Base-by-base conservation (phyloP, 2,888 invertebrate genomes). In the Melanostoma scalare region DNA sequence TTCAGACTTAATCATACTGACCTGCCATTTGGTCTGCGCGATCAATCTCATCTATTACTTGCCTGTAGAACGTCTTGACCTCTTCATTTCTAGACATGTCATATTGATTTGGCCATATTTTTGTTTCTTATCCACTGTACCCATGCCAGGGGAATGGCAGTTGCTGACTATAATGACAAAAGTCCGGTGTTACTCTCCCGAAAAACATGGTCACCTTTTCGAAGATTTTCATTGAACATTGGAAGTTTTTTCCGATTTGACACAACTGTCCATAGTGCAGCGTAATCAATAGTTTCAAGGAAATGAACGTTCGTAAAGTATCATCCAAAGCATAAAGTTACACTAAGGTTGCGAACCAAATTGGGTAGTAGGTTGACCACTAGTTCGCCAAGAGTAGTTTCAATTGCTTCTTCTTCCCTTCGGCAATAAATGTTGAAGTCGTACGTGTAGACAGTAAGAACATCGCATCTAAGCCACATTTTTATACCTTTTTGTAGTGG, bases 391-490 rank as follows among this genome's bases (percentile, higher is more conserved):
- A 50, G 50, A 50, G 31, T 50, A 30, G 30, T 31, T 50, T 30
- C 31, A 30, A 31, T 9, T 20, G 1, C 20, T 30, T 31, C 8
- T 61, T 46, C n/a, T 56, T 71, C 68, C 8, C 48, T 71, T 9
- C 58, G 33, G 30, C 40, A 31, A 31, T 50, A 71, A 8, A 71
- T 36, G 10, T 71, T 58, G 3, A 58, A 48, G 35, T 71, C 58
- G 36, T 71, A 71, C 6, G 36, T 46, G 36, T 69, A 69, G 10
- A 50, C 69, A 8, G 53, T 55, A 35, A 33, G 36, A 8, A 38
- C 35, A 50, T 58, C 58, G 38, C 48, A 71, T n/a, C 69, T 10
- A 4, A 36, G 52, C 46, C 69, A 60, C 20, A 71, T 56, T 71
- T 71, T 58, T 20, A 38, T 40, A 9, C 58, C 50, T 30, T 6